Percentiles rank a stretch among this genome's conserved stretches.
These are phyloP conservation scores for Oryzaephilus surinamensis DNA, from an alignment of 1,140 invertebrate genomes.

Conservation along the genomic window DNA sequence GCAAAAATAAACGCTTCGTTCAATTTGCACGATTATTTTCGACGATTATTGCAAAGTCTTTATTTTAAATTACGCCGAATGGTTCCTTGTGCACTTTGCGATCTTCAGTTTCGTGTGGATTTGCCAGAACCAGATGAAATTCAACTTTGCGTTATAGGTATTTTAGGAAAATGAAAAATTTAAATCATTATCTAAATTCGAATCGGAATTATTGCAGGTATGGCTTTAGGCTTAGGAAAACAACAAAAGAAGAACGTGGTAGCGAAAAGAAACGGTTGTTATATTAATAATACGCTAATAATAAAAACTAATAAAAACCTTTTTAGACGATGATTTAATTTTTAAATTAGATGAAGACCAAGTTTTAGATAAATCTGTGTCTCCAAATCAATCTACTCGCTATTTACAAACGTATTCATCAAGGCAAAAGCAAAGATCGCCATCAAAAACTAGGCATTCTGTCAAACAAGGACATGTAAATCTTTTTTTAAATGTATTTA, in stretches of 20 bases:
- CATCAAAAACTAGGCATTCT: constrained; percentile 21
- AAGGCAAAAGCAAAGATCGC: constrained; percentile 27
- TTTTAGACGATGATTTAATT: constrained; percentile 47
- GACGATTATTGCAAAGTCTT: constrained; percentile 53
- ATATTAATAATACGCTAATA: constrained; percentile 4
- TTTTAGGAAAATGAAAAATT: constrained; percentile 18
- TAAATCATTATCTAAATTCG: constrained; percentile 4
- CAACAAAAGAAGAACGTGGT: constrained; percentile 33
- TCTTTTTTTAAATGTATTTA: neutral
- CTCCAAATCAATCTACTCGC: constrained; percentile 12
- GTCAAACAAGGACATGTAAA: constrained; percentile 31
- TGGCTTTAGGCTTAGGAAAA: constrained; percentile 61
- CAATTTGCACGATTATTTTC: constrained; percentile 51
- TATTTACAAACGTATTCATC: constrained; percentile 15
- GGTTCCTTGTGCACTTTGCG: constrained; percentile 71
- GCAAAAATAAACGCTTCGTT: constrained; percentile 54
- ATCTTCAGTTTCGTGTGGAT: constrained; percentile 67
- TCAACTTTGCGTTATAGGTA: constrained; percentile 65
- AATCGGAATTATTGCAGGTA: constrained; percentile 39
- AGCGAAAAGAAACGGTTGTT: constrained; percentile 5
- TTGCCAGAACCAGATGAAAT: constrained; percentile 83
- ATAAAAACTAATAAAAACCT: constrained; percentile 6
- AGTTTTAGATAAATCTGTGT: constrained; percentile 27
- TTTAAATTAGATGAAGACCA: constrained; percentile 63
- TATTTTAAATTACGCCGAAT: constrained; percentile 77